Percentiles rank a stretch among this genome's conserved stretches.
Evolutionary conservation across 2,888 invertebrate species (phyloP).

Genomic region (Cephus pygmeus): DNA sequence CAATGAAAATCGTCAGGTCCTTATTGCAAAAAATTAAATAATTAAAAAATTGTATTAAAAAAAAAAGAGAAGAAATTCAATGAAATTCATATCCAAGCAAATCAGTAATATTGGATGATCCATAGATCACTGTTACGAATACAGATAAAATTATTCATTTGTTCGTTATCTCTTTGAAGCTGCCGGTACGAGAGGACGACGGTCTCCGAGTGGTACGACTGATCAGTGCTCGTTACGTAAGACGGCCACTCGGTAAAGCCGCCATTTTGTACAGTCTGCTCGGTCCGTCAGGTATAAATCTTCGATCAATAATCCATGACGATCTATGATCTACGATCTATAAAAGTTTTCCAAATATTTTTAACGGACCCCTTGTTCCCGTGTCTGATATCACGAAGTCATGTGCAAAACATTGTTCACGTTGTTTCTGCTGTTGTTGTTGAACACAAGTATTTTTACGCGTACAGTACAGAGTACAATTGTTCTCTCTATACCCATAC

Average conservation of each 20-base stretch:
- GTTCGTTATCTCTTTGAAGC: not conserved
- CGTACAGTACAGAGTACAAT: too few species aligned
- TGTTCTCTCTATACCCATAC: too few species aligned
- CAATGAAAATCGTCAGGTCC: not conserved
- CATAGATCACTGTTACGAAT: not conserved
- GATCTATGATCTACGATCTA: not conserved
- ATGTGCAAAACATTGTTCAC: too few species aligned
- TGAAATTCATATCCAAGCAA: not conserved
- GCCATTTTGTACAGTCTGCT: not conserved
- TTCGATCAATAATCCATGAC: not conserved
- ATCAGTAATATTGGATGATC: not conserved
- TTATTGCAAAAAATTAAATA: not conserved
- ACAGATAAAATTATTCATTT: not conserved
- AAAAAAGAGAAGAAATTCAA: not conserved
- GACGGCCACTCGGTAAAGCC: not conserved
- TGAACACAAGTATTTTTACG: too few species aligned
- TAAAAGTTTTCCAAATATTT: not conserved
- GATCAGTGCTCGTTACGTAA: conserved; percentile 53
- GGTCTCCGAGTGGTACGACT: conserved; percentile 50
- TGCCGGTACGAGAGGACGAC: conserved; percentile 31
- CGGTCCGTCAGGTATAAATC: not conserved
- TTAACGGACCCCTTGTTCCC: too few species aligned
- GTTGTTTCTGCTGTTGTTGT: too few species aligned
- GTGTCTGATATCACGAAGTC: too few species aligned
- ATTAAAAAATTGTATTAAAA: not conserved